phyloP scores from a whole-genome alignment of 2,113 vertebrate species.

The Microcebus ravelobensis region DNA sequence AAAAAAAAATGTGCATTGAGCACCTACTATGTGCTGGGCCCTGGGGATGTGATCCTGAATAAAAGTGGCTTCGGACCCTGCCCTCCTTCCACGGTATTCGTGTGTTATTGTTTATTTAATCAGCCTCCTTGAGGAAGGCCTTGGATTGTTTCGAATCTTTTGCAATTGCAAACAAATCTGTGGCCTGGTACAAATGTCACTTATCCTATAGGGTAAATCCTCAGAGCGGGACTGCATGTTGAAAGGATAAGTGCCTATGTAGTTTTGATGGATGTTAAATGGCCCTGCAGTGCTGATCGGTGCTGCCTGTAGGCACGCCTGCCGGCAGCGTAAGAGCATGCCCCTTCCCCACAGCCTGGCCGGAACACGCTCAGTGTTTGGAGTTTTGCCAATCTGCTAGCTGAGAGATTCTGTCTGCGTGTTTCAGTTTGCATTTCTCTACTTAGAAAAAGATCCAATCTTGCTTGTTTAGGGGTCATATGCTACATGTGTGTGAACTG shows the following conservation, averaged over 20 bases:
- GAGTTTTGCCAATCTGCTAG: not conserved
- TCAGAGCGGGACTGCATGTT: rapidly evolving
- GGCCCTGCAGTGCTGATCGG: rapidly evolving
- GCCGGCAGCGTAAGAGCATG: rapidly evolving
- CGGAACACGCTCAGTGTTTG: not conserved
- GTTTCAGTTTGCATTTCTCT: not conserved
- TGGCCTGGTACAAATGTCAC: not conserved
- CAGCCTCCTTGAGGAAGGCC: not conserved
- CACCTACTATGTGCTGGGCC: not conserved
- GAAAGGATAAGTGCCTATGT: not conserved
- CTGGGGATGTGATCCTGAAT: rapidly evolving
- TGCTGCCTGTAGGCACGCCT: no score
- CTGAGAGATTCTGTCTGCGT: not conserved
- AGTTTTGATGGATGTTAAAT: not conserved
- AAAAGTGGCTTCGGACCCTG: not conserved
- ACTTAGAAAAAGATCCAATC: not conserved
- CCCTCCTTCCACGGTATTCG: rapidly evolving
- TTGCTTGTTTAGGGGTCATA: not conserved
- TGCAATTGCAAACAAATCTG: not conserved
- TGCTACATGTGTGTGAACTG: not conserved
- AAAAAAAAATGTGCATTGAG: not conserved
- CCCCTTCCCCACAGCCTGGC: not conserved
- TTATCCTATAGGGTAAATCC: not conserved
- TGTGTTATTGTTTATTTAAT: not conserved
- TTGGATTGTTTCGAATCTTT: not conserved